Percentiles rank a stretch among this genome's conserved stretches.
These are phyloP conservation scores for Dicaeum eximium DNA, from an alignment of 2,113 vertebrate species.

Conservation along the genomic window DNA sequence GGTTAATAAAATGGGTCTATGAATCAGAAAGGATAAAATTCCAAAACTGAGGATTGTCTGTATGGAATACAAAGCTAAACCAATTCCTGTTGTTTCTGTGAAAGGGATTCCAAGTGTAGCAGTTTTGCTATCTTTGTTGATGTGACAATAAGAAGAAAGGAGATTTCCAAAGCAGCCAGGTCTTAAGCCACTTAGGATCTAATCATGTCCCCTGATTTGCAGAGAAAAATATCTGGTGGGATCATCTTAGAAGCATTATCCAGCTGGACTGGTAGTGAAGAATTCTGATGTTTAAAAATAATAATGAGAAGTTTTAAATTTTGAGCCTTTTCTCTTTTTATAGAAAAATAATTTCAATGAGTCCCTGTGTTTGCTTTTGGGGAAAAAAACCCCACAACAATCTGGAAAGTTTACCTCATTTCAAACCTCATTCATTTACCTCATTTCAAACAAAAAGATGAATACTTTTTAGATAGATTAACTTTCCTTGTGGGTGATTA, in stretches of 20 bases:
- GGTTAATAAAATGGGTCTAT: slow-evolving; percentile 12
- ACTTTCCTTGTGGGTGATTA: neutral
- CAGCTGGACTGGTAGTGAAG: neutral
- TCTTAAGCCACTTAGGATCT: slow-evolving; percentile 23
- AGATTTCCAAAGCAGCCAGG: neutral
- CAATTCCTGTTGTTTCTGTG: neutral
- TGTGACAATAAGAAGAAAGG: neutral
- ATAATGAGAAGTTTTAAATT: neutral
- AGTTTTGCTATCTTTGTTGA: slow-evolving; percentile 17
- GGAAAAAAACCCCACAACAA: accelerated
- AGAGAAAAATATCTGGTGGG: neutral
- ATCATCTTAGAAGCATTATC: neutral
- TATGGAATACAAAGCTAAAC: neutral
- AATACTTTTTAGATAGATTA: neutral
- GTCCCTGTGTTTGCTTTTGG: accelerated
- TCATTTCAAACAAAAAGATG: neutral
- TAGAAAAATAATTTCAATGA: neutral
- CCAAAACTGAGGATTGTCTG: neutral
- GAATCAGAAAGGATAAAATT: slow-evolving; percentile 22
- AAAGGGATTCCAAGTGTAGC: slow-evolving; percentile 1
- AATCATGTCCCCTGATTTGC: neutral
- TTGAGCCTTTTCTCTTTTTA: neutral
- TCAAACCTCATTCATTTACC: neutral
- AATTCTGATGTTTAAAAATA: neutral
- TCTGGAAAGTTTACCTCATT: no score